Conservation (phyloP, 2,797 vertebrate species). For the Kryptolebias ocellatus region DNA sequence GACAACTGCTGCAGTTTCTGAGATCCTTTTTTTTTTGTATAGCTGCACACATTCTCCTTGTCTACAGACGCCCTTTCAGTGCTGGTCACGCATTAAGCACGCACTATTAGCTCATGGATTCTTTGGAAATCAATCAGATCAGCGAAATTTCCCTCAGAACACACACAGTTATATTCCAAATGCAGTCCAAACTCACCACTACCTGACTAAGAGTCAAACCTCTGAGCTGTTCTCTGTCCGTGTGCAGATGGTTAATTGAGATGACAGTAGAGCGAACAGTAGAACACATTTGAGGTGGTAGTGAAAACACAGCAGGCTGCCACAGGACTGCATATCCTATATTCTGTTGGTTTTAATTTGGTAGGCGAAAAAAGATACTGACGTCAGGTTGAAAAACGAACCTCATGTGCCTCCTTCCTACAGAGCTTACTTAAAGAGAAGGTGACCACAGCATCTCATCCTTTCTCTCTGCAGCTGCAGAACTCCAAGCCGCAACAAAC, state of each 20-base stretch:
- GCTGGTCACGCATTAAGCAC: conserved; percentile 42
- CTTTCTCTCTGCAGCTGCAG: conserved; percentile 52
- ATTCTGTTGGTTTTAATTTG: conserved; percentile 63
- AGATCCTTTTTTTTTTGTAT: conserved; percentile 11
- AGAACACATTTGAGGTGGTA: conserved; percentile 66
- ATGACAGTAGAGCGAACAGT: conserved; percentile 53
- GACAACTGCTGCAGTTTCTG: conserved; percentile 1
- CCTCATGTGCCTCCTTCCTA: conserved; percentile 43
- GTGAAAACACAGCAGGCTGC: conserved; percentile 62
- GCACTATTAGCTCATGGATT: conserved; percentile 35
- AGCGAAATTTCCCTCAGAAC: conserved; percentile 48
- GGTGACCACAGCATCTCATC: conserved; percentile 57
- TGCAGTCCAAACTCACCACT: conserved; percentile 52
- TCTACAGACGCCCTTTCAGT: conserved; percentile 16
- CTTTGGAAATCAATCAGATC: conserved; percentile 59
- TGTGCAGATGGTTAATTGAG: conserved; percentile 60
- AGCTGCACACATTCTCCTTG: conserved; percentile 10
- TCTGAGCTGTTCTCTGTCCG: conserved; percentile 56
- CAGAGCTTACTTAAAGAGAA: conserved; percentile 56
- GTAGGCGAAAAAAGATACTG: conserved; percentile 58
- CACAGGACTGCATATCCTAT: conserved; percentile 47
- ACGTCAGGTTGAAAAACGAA: conserved; percentile 55
- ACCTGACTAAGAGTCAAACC: conserved; percentile 53
- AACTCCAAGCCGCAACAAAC: conserved; percentile 54
- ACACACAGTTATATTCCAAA: conserved; percentile 48